Conservation (phyloP, 2,888 invertebrate genomes). For the Drosophila anceps region DNA sequence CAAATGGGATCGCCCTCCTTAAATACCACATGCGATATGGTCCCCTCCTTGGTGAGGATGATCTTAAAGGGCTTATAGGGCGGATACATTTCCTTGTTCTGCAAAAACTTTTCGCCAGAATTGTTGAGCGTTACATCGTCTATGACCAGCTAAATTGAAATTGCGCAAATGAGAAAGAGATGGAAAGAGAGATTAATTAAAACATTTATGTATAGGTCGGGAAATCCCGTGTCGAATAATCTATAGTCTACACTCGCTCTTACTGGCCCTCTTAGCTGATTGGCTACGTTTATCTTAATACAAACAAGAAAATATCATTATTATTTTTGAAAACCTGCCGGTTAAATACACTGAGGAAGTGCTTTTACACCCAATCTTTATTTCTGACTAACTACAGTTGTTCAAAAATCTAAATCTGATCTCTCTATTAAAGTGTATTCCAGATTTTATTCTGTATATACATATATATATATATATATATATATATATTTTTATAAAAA, state of each 20-base stretch:
- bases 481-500: too few relatives aligned
- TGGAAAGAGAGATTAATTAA: background rate
- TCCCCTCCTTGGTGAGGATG: constrained; percentile 82
- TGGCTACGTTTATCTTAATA: constrained; percentile 49
- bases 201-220: constrained; percentile 31
- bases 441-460: background rate
- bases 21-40: constrained; percentile 83
- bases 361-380: background rate
- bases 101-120: constrained; percentile 85
- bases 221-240: constrained; percentile 52
- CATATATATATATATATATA: too few relatives aligned
- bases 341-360: background rate
- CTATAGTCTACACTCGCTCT: constrained; percentile 1
- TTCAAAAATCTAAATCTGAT: background rate
- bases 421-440: background rate
- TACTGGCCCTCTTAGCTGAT: constrained; percentile 29
- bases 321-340: background rate
- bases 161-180: constrained; percentile 10
- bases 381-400: background rate
- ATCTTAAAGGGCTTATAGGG: constrained; percentile 85
- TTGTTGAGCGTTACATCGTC: constrained; percentile 85
- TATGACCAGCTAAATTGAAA: constrained; percentile 81
- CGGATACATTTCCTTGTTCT: constrained; percentile 85
- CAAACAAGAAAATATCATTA: background rate
- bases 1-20: constrained; percentile 87